Base-by-base conservation (phyloP, 2,797 vertebrate species). In the Cuniculus paca region DNA sequence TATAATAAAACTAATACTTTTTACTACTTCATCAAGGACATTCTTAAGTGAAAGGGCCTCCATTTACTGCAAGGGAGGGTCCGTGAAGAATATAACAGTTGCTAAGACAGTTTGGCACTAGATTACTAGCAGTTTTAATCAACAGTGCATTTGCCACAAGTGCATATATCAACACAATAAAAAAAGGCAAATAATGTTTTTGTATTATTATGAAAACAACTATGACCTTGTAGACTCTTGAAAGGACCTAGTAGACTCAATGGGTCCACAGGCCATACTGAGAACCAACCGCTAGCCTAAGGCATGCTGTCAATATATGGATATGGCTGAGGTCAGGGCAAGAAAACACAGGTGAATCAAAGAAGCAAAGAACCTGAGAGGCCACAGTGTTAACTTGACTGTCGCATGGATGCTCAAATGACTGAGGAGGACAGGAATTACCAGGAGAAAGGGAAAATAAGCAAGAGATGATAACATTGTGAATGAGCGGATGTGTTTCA, bases 1-100 rank as follows among this genome's bases (percentile, higher is more conserved):
- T 56, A 39, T 10, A 95, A 87, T 86, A 75, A 91, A 91, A 95
- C 39, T 72, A 90, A 61, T 48, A 42, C 9, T 81, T 50, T 58
- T 90, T 63, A 94, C 61, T 48, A 28, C 61, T 87, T 68, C 77
- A 94, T 90, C 91, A 90, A 81, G 56, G 74, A 77, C 61, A 82
- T 80, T 75, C 45, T 65, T 65, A 83, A 90, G 70, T 50, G 56
- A 78, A 68, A 90, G 17, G 68, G 68, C 36, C 50, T 63, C 36
- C 54, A 68, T 94, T 83, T 56, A 48, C 10, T 26, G 3, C 80
- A 70, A 45, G 39, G 52, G 52, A 80, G n/a, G 28, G 50, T 20
- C 20, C 28, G 19, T 13, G 22, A 86, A n/a, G 26, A 56, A 82
- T 56, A 56, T 3, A 50, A 36, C 8, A 4, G 81, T n/a, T 7